These are phyloP conservation scores for Trichosurus vulpecula DNA, from an alignment of 2,797 vertebrate genomes.

Conservation along the genomic window DNA sequence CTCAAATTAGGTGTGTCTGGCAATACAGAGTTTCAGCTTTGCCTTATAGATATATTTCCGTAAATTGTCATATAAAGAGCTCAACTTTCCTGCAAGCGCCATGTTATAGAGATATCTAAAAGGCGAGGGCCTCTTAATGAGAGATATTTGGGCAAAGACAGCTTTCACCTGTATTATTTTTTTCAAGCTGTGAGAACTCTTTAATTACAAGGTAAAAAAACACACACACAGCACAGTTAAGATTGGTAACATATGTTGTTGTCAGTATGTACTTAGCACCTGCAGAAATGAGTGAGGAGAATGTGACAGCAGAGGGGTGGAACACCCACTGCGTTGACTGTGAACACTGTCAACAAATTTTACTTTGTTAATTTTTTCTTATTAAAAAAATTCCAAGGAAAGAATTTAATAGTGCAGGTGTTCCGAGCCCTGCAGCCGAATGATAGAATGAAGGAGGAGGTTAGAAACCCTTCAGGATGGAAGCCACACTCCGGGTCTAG, in stretches of 20 bases:
- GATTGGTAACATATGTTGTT: conserved; percentile 89
- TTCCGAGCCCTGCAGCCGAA: conserved; percentile 68
- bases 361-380: conserved; percentile 87
- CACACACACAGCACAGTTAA: conserved; percentile 77
- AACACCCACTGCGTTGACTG: conserved; percentile 79
- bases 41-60: conserved; percentile 60
- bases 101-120: conserved; percentile 67
- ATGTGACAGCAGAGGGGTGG: conserved; percentile 85
- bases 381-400: conserved; percentile 80
- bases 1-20: background rate
- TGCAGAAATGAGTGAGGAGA: conserved; percentile 86
- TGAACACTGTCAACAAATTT: conserved; percentile 86
- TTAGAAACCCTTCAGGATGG: conserved; percentile 64
- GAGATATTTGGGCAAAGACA: conserved; percentile 75
- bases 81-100: conserved; percentile 48
- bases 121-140: conserved; percentile 54
- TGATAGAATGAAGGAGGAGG: conserved; percentile 65
- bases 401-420: conserved; percentile 79
- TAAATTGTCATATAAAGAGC: conserved; percentile 56
- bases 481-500: conserved; percentile 27
- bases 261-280: conserved; percentile 89
- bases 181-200: conserved; percentile 79
- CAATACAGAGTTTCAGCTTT: conserved; percentile 51
- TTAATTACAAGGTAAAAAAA: conserved; percentile 85
- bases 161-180: conserved; percentile 83